These are phyloP conservation scores for Carduelis carduelis DNA, from an alignment of 2,797 vertebrate species.

Conservation along the genomic window DNA sequence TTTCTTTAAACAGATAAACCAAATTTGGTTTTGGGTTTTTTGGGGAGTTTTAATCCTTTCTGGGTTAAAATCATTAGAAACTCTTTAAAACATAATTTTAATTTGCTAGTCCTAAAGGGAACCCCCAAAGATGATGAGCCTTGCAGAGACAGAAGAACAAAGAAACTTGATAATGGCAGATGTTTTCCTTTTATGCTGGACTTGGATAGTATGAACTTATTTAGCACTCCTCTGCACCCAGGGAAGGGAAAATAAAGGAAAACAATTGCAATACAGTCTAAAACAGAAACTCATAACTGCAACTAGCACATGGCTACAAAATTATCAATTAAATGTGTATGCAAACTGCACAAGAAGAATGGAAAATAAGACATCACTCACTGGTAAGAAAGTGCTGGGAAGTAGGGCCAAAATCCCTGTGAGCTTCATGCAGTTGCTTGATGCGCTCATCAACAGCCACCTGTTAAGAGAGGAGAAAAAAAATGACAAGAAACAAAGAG, in stretches of 20 bases:
- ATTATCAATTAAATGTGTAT: background rate
- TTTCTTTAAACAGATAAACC: background rate
- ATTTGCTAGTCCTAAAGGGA: background rate
- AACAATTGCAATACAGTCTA: background rate
- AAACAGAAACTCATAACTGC: background rate
- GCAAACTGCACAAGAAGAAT: constrained; percentile 28
- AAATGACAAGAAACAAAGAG: background rate
- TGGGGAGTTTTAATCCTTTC: background rate
- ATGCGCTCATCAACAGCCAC: constrained; percentile 88
- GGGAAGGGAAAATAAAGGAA: background rate
- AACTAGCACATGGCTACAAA: background rate
- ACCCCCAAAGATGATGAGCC: background rate
- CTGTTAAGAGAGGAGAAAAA: constrained; percentile 71
- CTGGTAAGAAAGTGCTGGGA: constrained; percentile 88
- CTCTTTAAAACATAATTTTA: background rate
- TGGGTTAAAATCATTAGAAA: background rate
- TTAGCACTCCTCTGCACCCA: background rate
- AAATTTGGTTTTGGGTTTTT: background rate
- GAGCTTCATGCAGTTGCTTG: constrained; percentile 90
- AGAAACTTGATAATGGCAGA: background rate
- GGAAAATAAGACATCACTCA: constrained; percentile 74
- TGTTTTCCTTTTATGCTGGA: background rate
- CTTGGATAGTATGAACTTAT: background rate
- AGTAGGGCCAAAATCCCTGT: constrained; percentile 87
- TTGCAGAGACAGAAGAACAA: background rate